Base-by-base conservation (phyloP, 2,113 vertebrate genomes). In the Solenodon paradoxus region DNA sequence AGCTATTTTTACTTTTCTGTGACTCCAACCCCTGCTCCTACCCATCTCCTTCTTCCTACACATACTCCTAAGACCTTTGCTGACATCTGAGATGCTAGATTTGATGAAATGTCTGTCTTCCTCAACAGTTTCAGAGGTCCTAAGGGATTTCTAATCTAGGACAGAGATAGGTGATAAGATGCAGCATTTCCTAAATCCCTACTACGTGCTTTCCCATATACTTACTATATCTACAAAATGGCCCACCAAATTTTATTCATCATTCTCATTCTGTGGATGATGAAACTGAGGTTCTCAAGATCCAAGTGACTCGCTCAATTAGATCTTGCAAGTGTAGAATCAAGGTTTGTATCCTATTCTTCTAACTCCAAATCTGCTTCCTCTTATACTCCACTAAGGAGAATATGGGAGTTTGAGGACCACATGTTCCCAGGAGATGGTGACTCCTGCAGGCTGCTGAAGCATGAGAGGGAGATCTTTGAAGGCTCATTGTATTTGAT, bases 41-140 rank as follows among this genome's bases (percentile, higher is more conserved):
- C 45, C 26, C 49, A 3, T 55, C 30, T 35, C 28, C n/a, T 47
- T 83, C 42, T 32, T 75, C 40, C 24, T 12, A 26, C 79, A 42
- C 26, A 85, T 30, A 51, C 49, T 63, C 38, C 24, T 68, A 89
- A 94, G 63, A 22, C 3, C 35, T 92, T 93, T 80, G 53, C 51
- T 95, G 64, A 66, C 55, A 85, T 68, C 26, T 88, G 77, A 89
- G 91, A 83, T 47, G 69, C 83, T 45, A 71, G 26, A 87, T 64
- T 95, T 87, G 49, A 81, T 90, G 38, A 90, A 90, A 90, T 35
- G 12, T 82, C 40, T 81, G 13, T 93, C 85, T 92, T 78, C 24
- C 28, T 42, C 42, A 74, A 45, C 24, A 74, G 55, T 83, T 42
- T 92, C 20, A 75, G 57, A 83, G 26, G 19, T 38, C 79, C 11